Base-by-base conservation (phyloP, 1,140 invertebrate genomes). In the Bombus confusus region DNA sequence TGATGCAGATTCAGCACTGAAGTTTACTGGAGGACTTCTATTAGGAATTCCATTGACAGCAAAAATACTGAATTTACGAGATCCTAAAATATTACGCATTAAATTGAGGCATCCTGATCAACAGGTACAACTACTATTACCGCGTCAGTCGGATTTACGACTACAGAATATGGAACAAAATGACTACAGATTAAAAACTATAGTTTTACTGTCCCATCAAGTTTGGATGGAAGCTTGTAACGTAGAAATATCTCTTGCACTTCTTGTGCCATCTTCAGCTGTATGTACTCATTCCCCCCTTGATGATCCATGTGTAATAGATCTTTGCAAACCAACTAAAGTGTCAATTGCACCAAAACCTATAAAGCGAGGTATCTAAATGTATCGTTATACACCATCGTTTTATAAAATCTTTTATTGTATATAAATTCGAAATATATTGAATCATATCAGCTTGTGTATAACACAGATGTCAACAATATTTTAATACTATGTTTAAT, bases 41-140 rank as follows among this genome's bases (percentile, higher is more conserved):
- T 96, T 98, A 57, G 98, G 97, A 34, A 97, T 99, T 43, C 97
- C 97, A 18, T 95, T 99, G 62, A 98, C 98, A 91, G 98, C 98
- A 1, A 98, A 98, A 93, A 96, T 99, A 84, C 96, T 97, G 71
- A 97, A 98, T 95, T 95, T 99, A 72, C 96, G 96, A 37, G 97
- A 98, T 93, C 95, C 97, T 5, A 95, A 95, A 82, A 96, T 96
- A 83, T 95, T 99, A 75, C 95, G 98, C 82, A 96, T 99, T 43
- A 97, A 97, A 95, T 96, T 99, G 28, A 97, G 98, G 89, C 99
- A 99, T 95, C 98, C 98, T 6, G 98, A 99, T 96, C 98, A 98
- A 92, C 97, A 97, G 92, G 96, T 97, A 37, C 98, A 99, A 93
- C 95, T 98, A 59, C 96, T 98, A 47, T 95, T 98, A 81, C 98